A percentile compares a stretch with the other conserved stretches of the same genome.
Evolutionary conservation across 1,140 invertebrate species (phyloP).

Genomic region (Zaprionus nigranus): DNA sequence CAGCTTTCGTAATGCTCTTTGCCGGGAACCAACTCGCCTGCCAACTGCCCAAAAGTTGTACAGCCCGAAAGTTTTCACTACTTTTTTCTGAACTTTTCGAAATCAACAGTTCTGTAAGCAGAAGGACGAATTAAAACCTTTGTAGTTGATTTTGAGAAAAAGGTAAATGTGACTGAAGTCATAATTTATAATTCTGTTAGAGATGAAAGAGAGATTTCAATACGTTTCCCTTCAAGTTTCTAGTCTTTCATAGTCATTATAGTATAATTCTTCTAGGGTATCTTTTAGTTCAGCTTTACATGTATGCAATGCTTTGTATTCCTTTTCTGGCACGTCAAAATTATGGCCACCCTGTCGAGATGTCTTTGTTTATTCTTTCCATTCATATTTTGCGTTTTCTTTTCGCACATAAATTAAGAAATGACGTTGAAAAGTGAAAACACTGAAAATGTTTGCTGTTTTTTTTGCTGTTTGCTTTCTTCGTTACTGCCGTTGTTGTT

Average conservation of each 20-base stretch:
- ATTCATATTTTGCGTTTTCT: slow-evolving; percentile 64
- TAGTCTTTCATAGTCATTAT: not conserved
- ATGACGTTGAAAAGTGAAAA: slow-evolving; percentile 73
- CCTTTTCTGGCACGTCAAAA: slow-evolving; percentile 40
- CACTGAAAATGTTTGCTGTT: slow-evolving; percentile 37
- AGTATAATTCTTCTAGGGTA: not conserved
- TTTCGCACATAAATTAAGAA: slow-evolving; percentile 77
- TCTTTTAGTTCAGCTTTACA: not conserved
- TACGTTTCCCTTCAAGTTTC: not conserved
- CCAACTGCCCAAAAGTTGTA: slow-evolving; percentile 1
- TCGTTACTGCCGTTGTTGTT: slow-evolving; percentile 15
- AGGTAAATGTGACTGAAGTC: not conserved
- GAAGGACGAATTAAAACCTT: not conserved
- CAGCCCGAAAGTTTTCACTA: slow-evolving; percentile 40
- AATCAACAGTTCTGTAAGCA: slow-evolving; percentile 25
- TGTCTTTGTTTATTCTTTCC: slow-evolving; percentile 61
- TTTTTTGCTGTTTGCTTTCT: slow-evolving; percentile 20
- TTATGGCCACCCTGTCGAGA: slow-evolving; percentile 50
- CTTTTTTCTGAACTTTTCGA: slow-evolving; percentile 26
- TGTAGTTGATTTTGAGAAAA: not conserved
- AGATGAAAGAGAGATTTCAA: not conserved
- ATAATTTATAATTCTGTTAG: not conserved
- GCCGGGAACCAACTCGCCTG: slow-evolving; percentile 26
- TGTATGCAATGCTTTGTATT: not conserved
- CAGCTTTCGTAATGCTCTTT: slow-evolving; percentile 58